These are phyloP conservation scores for Meghimatium bilineatum DNA, from an alignment of 2,888 invertebrate species.

Conservation along the genomic window DNA sequence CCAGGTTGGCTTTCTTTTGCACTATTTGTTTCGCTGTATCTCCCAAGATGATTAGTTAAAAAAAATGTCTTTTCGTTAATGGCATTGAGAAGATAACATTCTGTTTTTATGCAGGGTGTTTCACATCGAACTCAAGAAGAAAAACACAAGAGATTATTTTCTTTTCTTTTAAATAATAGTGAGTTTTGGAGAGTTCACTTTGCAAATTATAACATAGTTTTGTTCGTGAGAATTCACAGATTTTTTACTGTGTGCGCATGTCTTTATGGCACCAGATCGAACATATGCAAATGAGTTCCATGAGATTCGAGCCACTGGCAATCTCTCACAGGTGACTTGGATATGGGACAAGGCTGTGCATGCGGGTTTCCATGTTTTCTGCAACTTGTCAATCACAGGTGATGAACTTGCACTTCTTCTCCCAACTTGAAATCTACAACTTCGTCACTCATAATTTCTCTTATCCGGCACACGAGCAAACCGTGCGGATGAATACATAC, in stretches of 20 bases:
- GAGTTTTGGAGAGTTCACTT: too few species aligned
- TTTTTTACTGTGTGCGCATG: not conserved
- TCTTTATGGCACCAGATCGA: not conserved
- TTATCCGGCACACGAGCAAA: not conserved
- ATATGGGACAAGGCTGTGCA: not conserved
- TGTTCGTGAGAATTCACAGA: not conserved
- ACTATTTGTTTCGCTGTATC: too few species aligned
- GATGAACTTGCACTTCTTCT: not conserved
- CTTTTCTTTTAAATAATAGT: too few species aligned
- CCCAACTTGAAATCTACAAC: too few species aligned
- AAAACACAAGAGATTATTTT: too few species aligned
- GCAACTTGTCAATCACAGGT: slow-evolving; percentile 6
- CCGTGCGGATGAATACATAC: slow-evolving; percentile 6
- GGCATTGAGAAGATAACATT: too few species aligned
- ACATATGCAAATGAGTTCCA: not conserved
- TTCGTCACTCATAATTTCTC: not conserved
- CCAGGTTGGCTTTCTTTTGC: too few species aligned
- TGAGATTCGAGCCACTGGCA: not conserved
- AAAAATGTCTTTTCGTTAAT: too few species aligned
- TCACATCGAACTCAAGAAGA: too few species aligned
- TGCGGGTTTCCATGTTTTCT: slow-evolving; percentile 13
- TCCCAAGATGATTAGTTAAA: too few species aligned
- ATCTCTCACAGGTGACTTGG: not conserved
- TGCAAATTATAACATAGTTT: too few species aligned
- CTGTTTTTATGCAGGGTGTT: too few species aligned